phyloP scores from a whole-genome alignment of 2,113 vertebrate genomes.

The Kryptolebias marmoratus region DNA sequence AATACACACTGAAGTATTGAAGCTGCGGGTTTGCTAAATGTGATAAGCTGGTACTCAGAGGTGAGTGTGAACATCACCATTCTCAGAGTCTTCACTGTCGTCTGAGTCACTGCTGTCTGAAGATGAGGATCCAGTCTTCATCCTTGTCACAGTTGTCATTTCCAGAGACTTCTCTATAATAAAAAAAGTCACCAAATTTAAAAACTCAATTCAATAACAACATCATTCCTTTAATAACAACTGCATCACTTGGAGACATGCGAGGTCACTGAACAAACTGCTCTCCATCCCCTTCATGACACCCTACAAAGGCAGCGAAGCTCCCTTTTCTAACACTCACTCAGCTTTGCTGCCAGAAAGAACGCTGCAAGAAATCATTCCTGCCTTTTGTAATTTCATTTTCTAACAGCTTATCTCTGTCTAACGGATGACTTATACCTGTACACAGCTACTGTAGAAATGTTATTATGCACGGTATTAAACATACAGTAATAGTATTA shows the following conservation, averaged over 20 bases:
- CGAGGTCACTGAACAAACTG: too few relatives aligned
- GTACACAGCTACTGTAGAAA: too few relatives aligned
- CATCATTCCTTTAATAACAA: not conserved
- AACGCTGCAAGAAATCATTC: too few relatives aligned
- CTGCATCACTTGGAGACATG: not conserved
- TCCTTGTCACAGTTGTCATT: conserved; percentile 83
- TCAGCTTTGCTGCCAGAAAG: too few relatives aligned
- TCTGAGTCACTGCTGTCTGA: conserved; percentile 92
- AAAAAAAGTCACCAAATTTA: conserved; percentile 27
- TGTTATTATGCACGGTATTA: too few relatives aligned
- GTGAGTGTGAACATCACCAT: conserved; percentile 75
- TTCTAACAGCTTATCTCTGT: too few relatives aligned
- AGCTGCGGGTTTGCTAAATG: not conserved
- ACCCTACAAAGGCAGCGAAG: too few relatives aligned
- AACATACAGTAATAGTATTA: too few relatives aligned
- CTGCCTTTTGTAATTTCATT: too few relatives aligned
- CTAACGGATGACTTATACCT: too few relatives aligned
- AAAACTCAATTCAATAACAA: not conserved
- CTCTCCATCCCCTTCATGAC: too few relatives aligned
- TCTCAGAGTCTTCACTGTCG: conserved; percentile 92
- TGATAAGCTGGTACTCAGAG: not conserved
- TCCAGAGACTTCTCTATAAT: conserved; percentile 86
- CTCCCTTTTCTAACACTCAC: too few relatives aligned
- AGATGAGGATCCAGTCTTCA: conserved; percentile 91
- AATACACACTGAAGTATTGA: not conserved